Evolutionary conservation across 2,888 invertebrate species (phyloP).

Genomic region (Hirtodrosophila histrioides): DNA sequence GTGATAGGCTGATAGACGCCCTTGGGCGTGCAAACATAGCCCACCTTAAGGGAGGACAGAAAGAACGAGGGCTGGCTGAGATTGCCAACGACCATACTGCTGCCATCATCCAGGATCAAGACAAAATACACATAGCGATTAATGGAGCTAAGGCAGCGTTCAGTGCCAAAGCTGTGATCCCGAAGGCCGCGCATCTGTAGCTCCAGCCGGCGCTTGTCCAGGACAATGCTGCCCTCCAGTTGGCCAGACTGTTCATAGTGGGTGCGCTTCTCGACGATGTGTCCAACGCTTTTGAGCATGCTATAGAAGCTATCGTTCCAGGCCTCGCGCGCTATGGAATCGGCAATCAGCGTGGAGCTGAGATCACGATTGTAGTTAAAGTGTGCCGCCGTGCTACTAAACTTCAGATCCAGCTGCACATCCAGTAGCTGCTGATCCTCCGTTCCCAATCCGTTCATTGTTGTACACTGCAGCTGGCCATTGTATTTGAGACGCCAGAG

Average conservation of each 20-base stretch:
- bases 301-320: conserved; percentile 90
- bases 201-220: conserved; percentile 85
- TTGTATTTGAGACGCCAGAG: conserved; percentile 89
- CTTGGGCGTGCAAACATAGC: conserved; percentile 86
- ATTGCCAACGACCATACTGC: conserved; percentile 89
- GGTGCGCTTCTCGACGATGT: conserved; percentile 86
- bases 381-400: conserved; percentile 86
- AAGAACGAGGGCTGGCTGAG: conserved; percentile 89
- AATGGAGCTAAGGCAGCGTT: conserved; percentile 90
- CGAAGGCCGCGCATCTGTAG: conserved; percentile 89
- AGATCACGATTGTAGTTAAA: conserved; percentile 91
- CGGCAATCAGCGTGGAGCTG: conserved; percentile 87
- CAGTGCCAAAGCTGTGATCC: conserved; percentile 92
- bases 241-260: conserved; percentile 93
- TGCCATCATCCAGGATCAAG: conserved; percentile 89
- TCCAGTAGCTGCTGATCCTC: conserved; percentile 84
- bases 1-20: conserved; percentile 86
- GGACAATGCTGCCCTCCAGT: conserved; percentile 86
- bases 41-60: conserved; percentile 87
- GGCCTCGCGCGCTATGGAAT: conserved; percentile 89
- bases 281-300: conserved; percentile 87
- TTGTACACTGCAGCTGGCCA: conserved; percentile 86
- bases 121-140: conserved; percentile 92
- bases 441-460: background rate
- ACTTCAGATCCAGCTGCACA: conserved; percentile 88